These are phyloP conservation scores for Tinea semifulvella DNA, from an alignment of 2,888 invertebrate genomes.

Conservation along the genomic window DNA sequence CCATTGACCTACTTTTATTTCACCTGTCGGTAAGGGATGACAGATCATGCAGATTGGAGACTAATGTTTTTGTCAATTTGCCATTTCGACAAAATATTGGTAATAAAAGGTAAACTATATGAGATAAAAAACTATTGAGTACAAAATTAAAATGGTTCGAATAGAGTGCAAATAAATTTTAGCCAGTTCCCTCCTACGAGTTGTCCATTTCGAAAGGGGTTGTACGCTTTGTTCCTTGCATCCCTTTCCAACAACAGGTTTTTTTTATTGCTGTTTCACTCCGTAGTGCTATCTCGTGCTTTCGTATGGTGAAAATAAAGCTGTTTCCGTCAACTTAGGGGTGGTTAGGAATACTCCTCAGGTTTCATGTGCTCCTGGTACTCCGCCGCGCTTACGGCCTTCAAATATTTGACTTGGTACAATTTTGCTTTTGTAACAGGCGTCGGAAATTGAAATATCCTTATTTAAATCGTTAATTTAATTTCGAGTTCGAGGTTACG, in stretches of 20 bases:
- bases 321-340: conserved; percentile 20
- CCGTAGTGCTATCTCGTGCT: conserved; percentile 15
- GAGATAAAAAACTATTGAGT: no score
- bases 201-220: conserved; percentile 29
- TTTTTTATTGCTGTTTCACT: conserved; percentile 12
- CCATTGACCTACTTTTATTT: no score
- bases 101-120: no score
- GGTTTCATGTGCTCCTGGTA: conserved; percentile 14
- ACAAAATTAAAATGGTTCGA: neutral
- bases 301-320: conserved; percentile 6
- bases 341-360: conserved; percentile 6
- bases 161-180: conserved; percentile 16
- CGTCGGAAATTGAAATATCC: no score
- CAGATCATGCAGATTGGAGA: no score
- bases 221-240: conserved; percentile 16
- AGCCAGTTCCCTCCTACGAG: conserved; percentile 23
- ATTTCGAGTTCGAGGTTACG: no score
- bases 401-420: neutral
- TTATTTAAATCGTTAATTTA: no score
- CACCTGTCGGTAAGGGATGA: no score
- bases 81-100: no score
- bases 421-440: no score
- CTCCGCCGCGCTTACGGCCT: conserved; percentile 1
- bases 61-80: no score
- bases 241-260: conserved; percentile 24